Percentiles rank a stretch among this genome's conserved stretches.
These are phyloP conservation scores for Agrilus biguttatus DNA, from an alignment of 2,888 invertebrate species.

Conservation along the genomic window DNA sequence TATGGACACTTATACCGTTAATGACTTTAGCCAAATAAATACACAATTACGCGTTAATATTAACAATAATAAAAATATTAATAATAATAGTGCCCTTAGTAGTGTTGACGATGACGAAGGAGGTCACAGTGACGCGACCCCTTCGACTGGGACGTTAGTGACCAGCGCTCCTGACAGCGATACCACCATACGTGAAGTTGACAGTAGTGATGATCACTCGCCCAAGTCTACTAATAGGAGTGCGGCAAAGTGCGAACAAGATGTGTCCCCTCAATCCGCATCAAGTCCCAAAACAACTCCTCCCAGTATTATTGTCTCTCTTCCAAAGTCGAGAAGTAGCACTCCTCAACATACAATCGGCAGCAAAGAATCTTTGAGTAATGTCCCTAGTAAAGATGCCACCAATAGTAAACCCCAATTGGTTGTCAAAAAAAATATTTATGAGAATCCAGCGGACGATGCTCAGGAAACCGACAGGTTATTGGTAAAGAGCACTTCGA, in stretches of 20 bases:
- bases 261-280: too few species aligned
- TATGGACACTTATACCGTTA: slow-evolving; percentile 17
- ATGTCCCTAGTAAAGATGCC: slow-evolving; percentile 2
- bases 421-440: slow-evolving; percentile 5
- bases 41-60: slow-evolving; percentile 2
- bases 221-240: too few species aligned
- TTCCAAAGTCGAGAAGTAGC: too few species aligned
- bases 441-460: slow-evolving; percentile 5
- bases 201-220: too few species aligned
- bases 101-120: not conserved
- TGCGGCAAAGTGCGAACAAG: too few species aligned
- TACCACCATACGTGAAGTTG: too few species aligned
- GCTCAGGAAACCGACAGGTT: slow-evolving; percentile 10
- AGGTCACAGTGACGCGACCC: too few species aligned
- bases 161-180: too few species aligned
- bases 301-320: too few species aligned
- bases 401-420: not conserved
- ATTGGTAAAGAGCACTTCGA: slow-evolving; percentile 6
- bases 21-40: slow-evolving; percentile 14
- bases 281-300: too few species aligned
- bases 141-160: too few species aligned
- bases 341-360: too few species aligned
- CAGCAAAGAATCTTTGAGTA: not conserved
- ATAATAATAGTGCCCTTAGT: slow-evolving; percentile 4
- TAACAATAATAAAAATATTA: slow-evolving; percentile 8